A percentile compares a stretch with the other conserved stretches of the same genome.
Conservation (phyloP, 2,888 invertebrate genomes). For the Hirtodrosophila histrioides region DNA sequence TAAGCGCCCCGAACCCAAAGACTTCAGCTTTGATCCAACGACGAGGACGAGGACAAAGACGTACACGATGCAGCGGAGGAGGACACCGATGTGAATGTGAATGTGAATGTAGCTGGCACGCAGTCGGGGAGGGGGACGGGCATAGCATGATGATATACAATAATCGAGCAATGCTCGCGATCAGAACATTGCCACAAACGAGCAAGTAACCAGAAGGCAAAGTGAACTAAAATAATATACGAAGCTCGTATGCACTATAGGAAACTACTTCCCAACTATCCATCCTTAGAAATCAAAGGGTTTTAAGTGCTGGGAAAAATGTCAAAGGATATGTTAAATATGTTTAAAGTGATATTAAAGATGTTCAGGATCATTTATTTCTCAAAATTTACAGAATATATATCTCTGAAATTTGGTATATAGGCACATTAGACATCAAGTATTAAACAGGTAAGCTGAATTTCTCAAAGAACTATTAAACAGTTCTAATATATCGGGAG, state of each 20-base stretch:
- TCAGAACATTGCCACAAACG: constrained; percentile 70
- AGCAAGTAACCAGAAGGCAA: constrained; percentile 37
- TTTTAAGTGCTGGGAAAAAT: too few species aligned
- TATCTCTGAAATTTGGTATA: too few species aligned
- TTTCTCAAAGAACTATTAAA: too few species aligned
- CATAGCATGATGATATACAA: constrained; percentile 72
- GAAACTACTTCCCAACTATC: background rate
- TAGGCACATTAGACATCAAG: too few species aligned
- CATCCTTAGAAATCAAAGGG: too few species aligned
- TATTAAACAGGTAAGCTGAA: too few species aligned
- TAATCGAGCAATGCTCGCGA: constrained; percentile 68
- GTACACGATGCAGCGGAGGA: background rate
- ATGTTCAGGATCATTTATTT: too few species aligned
- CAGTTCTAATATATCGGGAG: too few species aligned
- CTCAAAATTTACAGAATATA: too few species aligned
- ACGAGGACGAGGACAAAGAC: background rate
- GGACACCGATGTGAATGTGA: background rate
- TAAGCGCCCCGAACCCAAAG: constrained; percentile 54
- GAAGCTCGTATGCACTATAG: constrained; percentile 29
- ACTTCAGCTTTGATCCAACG: constrained; percentile 4
- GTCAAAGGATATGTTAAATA: too few species aligned
- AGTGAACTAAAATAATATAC: background rate
- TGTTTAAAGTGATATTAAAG: too few species aligned
- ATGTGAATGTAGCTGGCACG: constrained; percentile 10
- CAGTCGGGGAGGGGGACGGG: background rate